Percentiles rank a stretch among this genome's conserved stretches.
Evolutionary conservation across 2,797 vertebrate species (phyloP).

Genomic region (Protonibea diacanthus): DNA sequence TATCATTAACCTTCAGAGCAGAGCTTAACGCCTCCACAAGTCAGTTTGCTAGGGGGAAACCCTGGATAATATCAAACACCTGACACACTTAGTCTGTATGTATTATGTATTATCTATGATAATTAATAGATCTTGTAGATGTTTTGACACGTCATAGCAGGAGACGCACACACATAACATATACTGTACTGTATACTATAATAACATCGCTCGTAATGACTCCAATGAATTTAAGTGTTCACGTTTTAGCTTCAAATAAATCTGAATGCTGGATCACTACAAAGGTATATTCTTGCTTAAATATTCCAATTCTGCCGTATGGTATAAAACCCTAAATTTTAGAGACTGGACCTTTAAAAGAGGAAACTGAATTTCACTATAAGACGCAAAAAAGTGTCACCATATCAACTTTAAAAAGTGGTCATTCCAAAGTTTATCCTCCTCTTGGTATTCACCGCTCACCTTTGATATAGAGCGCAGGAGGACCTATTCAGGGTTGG

Average conservation of each 20-base stretch:
- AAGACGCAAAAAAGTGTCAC: neutral
- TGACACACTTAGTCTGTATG: neutral
- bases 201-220: too few species aligned
- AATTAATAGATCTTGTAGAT: neutral
- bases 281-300: neutral
- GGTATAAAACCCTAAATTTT: too few species aligned
- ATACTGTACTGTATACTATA: too few species aligned
- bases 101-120: neutral
- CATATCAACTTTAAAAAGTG: constrained; percentile 4
- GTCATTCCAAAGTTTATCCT: constrained; percentile 5
- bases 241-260: neutral
- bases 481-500: constrained; percentile 19
- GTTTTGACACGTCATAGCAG: neutral
- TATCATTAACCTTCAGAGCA: constrained; percentile 13
- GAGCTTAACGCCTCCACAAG: neutral
- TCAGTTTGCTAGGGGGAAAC: neutral
- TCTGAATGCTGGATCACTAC: neutral
- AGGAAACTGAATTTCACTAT: neutral
- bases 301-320: too few species aligned
- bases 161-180: too few species aligned
- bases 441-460: neutral
- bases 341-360: neutral
- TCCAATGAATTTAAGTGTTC: too few species aligned
- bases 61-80: neutral
- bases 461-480: neutral